A percentile compares a stretch with the other conserved stretches of the same genome.
phyloP scores from a whole-genome alignment of 2,888 invertebrate genomes.

The Alviniconcha strummeri region DNA sequence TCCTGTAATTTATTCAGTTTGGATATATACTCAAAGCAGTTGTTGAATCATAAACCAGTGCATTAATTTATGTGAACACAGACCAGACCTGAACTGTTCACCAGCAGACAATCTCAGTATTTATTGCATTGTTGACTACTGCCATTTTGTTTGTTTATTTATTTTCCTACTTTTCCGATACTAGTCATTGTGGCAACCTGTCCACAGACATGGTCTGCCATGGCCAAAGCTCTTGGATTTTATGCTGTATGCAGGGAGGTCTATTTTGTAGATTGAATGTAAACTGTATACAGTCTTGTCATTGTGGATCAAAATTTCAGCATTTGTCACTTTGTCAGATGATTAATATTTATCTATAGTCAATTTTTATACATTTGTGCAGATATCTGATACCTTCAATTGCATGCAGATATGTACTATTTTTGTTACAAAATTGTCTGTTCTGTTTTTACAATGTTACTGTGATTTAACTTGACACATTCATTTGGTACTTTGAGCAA shows the following conservation, averaged over 20 bases:
- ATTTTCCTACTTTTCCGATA: background rate
- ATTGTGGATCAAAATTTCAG: constrained; percentile 46
- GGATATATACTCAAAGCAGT: no score
- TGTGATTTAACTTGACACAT: constrained; percentile 53
- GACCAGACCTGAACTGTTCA: no score
- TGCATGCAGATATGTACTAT: constrained; percentile 52
- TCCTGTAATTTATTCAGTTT: no score
- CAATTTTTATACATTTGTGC: constrained; percentile 52
- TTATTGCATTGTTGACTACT: background rate
- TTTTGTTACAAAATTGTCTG: constrained; percentile 49
- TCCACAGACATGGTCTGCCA: background rate
- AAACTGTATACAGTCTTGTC: constrained; percentile 34
- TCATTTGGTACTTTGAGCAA: constrained; percentile 43
- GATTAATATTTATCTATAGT: constrained; percentile 46
- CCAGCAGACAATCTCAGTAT: constrained; percentile 21
- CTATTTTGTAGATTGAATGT: constrained; percentile 42
- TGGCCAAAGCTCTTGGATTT: constrained; percentile 2
- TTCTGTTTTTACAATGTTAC: constrained; percentile 52
- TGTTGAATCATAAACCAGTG: no score
- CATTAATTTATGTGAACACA: no score
- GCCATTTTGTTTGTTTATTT: background rate
- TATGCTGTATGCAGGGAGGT: constrained; percentile 35
- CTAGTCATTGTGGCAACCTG: constrained; percentile 25
- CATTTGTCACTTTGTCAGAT: constrained; percentile 50
- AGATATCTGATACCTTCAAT: constrained; percentile 48